Conservation (phyloP, 2,888 invertebrate genomes). For the Andrena hattorfiana region DNA sequence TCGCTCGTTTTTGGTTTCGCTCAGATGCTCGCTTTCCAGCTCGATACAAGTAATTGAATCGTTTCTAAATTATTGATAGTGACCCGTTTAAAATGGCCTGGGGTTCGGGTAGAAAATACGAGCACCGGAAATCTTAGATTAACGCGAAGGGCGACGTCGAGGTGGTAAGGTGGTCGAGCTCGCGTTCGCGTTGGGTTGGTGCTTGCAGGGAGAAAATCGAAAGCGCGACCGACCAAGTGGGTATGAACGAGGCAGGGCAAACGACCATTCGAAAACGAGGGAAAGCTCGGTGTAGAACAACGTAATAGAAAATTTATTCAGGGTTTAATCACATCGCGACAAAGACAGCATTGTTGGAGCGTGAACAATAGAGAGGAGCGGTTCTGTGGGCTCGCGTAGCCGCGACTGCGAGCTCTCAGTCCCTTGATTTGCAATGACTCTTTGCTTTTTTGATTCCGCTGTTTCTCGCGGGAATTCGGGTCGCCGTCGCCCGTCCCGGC, state of each 20-base stretch:
- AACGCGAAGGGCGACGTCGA: neutral
- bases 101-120: neutral
- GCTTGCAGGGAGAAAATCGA: constrained; percentile 12
- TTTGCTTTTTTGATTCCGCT: constrained; percentile 55
- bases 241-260: neutral
- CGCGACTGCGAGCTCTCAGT: constrained; percentile 39
- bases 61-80: neutral
- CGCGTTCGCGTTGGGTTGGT: neutral
- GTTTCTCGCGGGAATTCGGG: constrained; percentile 46
- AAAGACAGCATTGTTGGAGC: constrained; percentile 78
- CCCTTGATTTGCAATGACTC: constrained; percentile 66
- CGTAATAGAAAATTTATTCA: constrained; percentile 79
- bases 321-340: constrained; percentile 79
- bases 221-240: neutral
- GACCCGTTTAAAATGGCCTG: neutral
- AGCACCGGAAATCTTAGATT: neutral
- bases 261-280: constrained; percentile 37
- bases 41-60: neutral
- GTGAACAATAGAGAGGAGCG: constrained; percentile 70
- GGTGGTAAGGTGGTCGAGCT: neutral
- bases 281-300: constrained; percentile 45
- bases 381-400: constrained; percentile 60
- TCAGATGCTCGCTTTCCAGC: neutral
- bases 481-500: constrained; percentile 25
- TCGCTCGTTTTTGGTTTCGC: neutral